Percentiles rank a stretch among this genome's conserved stretches.
These are phyloP conservation scores for Psilopsiagon aurifrons DNA, from an alignment of 2,113 vertebrate species.

Conservation along the genomic window DNA sequence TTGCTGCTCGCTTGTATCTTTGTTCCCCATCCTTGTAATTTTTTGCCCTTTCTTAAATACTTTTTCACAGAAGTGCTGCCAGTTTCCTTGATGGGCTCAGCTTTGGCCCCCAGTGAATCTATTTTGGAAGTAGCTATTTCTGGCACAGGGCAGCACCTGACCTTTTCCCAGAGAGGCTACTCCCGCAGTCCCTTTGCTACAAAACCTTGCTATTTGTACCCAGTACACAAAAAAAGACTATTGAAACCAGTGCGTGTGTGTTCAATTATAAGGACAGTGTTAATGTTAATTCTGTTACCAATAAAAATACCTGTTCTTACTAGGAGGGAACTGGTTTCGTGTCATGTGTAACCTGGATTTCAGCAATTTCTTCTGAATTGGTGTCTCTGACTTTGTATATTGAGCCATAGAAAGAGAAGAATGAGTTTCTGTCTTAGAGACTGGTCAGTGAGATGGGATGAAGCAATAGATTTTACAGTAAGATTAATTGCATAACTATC, in stretches of 20 bases:
- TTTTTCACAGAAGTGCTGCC: neutral
- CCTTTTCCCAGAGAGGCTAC: neutral
- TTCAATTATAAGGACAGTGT: neutral
- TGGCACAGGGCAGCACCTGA: neutral
- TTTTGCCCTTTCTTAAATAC: neutral
- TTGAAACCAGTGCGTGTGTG: neutral
- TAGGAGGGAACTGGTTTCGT: neutral
- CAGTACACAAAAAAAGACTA: neutral
- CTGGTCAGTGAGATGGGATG: neutral
- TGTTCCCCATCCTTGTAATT: neutral
- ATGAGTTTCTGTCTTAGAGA: neutral
- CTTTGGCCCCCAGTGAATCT: neutral
- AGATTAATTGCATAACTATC: neutral
- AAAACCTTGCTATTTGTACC: neutral
- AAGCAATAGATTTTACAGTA: neutral
- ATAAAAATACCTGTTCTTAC: neutral
- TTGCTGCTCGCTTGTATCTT: neutral
- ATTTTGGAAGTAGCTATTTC: neutral
- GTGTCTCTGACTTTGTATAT: neutral
- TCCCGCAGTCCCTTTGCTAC: neutral
- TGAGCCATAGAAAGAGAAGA: neutral
- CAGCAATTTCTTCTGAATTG: neutral
- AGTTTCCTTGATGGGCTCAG: neutral
- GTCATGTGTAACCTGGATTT: neutral
- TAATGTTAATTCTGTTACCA: neutral